Base-by-base conservation (phyloP, 1,140 invertebrate species). In the Anastrepha ludens region DNA sequence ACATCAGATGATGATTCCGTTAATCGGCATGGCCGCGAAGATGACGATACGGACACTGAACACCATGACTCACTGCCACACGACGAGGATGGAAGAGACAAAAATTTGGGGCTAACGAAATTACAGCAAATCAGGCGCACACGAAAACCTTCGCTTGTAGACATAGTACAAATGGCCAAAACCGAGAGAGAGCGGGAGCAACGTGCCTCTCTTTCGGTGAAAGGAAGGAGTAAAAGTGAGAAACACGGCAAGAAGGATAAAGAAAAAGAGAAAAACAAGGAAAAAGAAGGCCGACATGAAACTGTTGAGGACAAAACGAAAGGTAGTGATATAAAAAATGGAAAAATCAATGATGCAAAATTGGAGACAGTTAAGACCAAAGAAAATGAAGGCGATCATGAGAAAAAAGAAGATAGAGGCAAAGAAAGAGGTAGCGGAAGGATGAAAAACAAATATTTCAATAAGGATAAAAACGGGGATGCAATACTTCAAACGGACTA, bases 41-140 rank as follows among this genome's bases (percentile, higher is more conserved):
- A 93, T 64, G 95, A 95, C 65, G 95, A 96, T 89, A 95, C 95
- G 2, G 95, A 96, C 89, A 95, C 94, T 7, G 95, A 96, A 89
- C 95, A 95, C 91, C 95, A 95, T 88, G 96, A 96, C 91, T 94
- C 95, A 13, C 90, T 96, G 88, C 95, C 95, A 2, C 95, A 95
- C 90, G 95, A 96, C 90, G 91, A 93, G 88, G 92, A 93, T 88
- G 89, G 90, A 58, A 90, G 91, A 78, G 90, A 92, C 65, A 90
- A 89, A 67, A 89, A 90, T 7, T 89, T 92, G 55, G 90, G 91
- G 13, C 67, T 92, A 64, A 91, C 92, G 65, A 92, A 90, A 78
- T 85, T 93, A 60, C 91, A 92, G 87, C 90, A 93, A 85, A 92
- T 91, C 86, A 90, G 92, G 8, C 89, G 90, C 78, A 92, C 90